Conservation (phyloP, 2,797 vertebrate species). For the Eidolon dupreanum region DNA sequence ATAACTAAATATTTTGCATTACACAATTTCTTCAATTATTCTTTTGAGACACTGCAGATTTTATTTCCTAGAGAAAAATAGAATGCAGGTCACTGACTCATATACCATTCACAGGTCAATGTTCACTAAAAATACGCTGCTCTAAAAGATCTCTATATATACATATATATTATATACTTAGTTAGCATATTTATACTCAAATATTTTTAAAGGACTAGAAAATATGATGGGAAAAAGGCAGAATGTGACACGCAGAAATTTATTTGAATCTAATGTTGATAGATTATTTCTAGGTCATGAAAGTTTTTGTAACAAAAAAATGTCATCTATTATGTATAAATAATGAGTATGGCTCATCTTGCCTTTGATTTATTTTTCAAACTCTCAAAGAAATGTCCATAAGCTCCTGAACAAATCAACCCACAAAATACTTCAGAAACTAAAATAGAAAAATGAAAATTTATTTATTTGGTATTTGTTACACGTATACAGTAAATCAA, state of each 20-base stretch:
- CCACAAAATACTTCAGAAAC: not conserved
- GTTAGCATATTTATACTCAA: not conserved
- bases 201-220: constrained; percentile 7
- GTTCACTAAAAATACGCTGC: not conserved
- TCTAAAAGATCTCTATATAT: not conserved
- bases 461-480: not conserved
- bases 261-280: constrained; percentile 26
- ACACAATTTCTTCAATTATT: not conserved
- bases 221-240: not conserved
- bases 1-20: not conserved
- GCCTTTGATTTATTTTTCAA: constrained; percentile 68
- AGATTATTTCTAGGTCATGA: constrained; percentile 49
- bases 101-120: not conserved
- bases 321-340: constrained; percentile 54
- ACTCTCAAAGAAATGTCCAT: constrained; percentile 32
- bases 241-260: not conserved
- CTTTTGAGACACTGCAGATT: not conserved
- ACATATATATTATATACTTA: not conserved
- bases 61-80: not conserved
- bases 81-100: not conserved
- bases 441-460: not conserved
- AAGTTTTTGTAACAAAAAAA: constrained; percentile 44
- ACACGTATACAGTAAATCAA: not conserved
- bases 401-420: not conserved
- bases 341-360: constrained; percentile 50